Evolutionary conservation across 2,797 vertebrate genomes (phyloP).

Genomic region (Eleutherodactylus coqui): DNA sequence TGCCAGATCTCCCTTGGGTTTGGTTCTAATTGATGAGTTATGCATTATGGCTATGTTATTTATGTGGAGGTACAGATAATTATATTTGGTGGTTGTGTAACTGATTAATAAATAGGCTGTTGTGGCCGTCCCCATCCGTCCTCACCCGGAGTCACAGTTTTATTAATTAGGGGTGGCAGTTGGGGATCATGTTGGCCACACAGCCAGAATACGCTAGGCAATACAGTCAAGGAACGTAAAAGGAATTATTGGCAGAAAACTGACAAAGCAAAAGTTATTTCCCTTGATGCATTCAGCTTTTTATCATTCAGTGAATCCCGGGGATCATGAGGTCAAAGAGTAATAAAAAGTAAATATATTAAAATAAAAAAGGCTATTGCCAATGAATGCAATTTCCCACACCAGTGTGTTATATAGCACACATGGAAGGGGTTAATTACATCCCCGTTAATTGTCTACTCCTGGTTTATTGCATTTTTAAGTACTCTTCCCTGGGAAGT

Average conservation of each 20-base stretch:
- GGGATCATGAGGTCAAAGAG: conserved; percentile 41
- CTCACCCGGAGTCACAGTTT: too few relatives aligned
- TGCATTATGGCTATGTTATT: too few relatives aligned
- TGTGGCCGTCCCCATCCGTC: too few relatives aligned
- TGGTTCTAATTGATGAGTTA: too few relatives aligned
- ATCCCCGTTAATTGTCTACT: conserved; percentile 51
- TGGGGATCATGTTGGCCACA: too few relatives aligned
- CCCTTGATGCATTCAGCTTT: conserved; percentile 6
- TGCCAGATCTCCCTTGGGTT: too few relatives aligned
- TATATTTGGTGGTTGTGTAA: too few relatives aligned
- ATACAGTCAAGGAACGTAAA: conserved; percentile 3
- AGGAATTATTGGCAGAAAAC: conserved; percentile 14
- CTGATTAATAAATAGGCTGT: too few relatives aligned
- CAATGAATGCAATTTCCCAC: conserved; percentile 30
- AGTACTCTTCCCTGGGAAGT: conserved; percentile 53
- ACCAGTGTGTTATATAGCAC: conserved; percentile 1
- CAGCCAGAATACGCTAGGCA: too few relatives aligned
- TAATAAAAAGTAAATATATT: conserved; percentile 27
- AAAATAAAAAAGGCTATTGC: neutral
- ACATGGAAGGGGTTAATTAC: conserved; percentile 57
- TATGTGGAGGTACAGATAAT: too few relatives aligned
- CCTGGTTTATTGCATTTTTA: conserved; percentile 57
- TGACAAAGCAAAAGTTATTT: conserved; percentile 28
- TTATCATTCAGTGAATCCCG: conserved; percentile 11
- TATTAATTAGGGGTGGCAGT: too few relatives aligned